Evolutionary conservation across 2,888 invertebrate species (phyloP), one percentile per base, ranked within the genome.

Genomic region (Lasioglossum villosulum): DNA sequence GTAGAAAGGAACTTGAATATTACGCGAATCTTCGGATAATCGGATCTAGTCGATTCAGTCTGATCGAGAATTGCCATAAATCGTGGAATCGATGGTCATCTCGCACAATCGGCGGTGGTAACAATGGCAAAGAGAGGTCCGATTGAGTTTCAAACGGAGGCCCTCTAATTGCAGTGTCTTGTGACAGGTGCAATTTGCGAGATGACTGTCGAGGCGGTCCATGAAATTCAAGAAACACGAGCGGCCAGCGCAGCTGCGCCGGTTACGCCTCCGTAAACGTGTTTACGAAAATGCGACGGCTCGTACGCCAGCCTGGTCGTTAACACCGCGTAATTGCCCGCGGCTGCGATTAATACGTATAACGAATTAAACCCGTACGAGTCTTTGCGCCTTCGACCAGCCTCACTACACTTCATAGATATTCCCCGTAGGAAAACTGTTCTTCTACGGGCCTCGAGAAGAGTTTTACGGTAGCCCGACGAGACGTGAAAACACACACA

Each of bases 111-210:
- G 52, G 10, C 52, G 52, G 52, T 10, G 52, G 52, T n/a, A 52
- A 52, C 52, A 52, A 48, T 48, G 19, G 6, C 2, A 52, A 30
- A 30, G 63, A 2, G 16, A 30, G 30, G 30, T 16, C 23, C 42
- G 6, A 37, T 66, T 48, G 14, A n/a, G 27, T 42, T 37, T 34
- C 14, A 16, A 30, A 8, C 56, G 23, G 30, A 8, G 56, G 12
- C 4, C 56, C 80, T 75, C 80, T 85, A 89, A 90, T 90, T 87
- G 78, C 84, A 77, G 78, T 75, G 82, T 72, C 80, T 79, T 77
- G 80, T 82, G 88, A 88, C 88, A 88, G 83, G 86, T 82, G 84
- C 84, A 89, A 90, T 90, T 89, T 88, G 89, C 83, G 87, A 83
- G 79, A 86, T 75, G 82, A 80, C 68, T 71, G 78, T 70, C 78